phyloP scores from a whole-genome alignment of 2,113 vertebrate species.

The Rattus norvegicus region GRCr8 NC_086039.1:152204001-152204500 shows the following conservation, averaged over 20 bases:
- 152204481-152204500: not conserved
- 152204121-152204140: slow-evolving; percentile 5
- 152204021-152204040: slow-evolving; percentile 7
- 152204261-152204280: slow-evolving; percentile 35
- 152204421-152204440: not conserved
- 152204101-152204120: not conserved
- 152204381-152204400: slow-evolving; percentile 1
- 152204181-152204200: slow-evolving; percentile 15
- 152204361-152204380: not conserved
- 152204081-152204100: not conserved
- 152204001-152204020: slow-evolving; percentile 30
- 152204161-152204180: slow-evolving; percentile 45
- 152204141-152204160: slow-evolving; percentile 29
- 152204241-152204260: not conserved
- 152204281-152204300: not conserved
- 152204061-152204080: slow-evolving; percentile 9
- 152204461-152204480: slow-evolving; percentile 14
- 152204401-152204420: not conserved
- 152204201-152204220: slow-evolving; percentile 27
- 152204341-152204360: not conserved
- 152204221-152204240: slow-evolving; percentile 49
- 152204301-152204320: not conserved
- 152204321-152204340: not conserved
- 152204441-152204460: not conserved
- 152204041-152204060: not conserved